Evolutionary conservation across 2,888 invertebrate species (phyloP), one percentile per base, ranked within the genome.

Genomic region (Eupeodes latifasciatus): DNA sequence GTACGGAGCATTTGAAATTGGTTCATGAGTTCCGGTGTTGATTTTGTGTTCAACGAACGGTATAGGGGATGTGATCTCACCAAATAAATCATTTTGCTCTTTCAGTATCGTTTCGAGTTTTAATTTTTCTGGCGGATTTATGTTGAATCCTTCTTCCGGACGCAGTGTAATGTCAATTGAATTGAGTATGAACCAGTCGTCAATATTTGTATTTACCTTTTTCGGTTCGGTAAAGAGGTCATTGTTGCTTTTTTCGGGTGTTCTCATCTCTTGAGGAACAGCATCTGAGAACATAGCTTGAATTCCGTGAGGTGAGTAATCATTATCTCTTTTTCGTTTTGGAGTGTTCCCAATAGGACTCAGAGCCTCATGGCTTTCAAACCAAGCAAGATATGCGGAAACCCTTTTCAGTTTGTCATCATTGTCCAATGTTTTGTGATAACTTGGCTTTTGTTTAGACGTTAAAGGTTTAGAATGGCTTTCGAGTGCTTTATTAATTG

Each of bases 61-160:
- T 40, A 75, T 75, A 14, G 74, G 19, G 11, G 49, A 36, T 16
- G 11, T 36, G 5, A 75, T 62, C 36, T 75, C 61, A 5, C 74
- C 53, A 55, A 55, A 55, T 34, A 71, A 40, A 7, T 55, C 44
- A 4, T n/a, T n/a, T 4, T 53, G 53, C n/a, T 53, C n/a, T 6
- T 16, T 53, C 4, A 53, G 53, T n/a, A 53, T n/a, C 53, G 14
- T 16, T 53, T 53, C 53, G 11, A 59, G 6, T 27, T 59, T 4
- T 19, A 55, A 34, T 5, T 59, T 59, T 34, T 59, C 34, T 59
- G 57, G 27, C 12, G 14, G 27, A 27, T 27, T 59, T 59, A 59
- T 59, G 1, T 59, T 27, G 34, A 11, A 59, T 11, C 12, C 57
- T 27, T 34, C 57, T 34, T 44, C 81, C 51, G 14, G 51, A 51